Conservation (phyloP, 2,888 invertebrate species). For the Drosophila kanekoi region DNA sequence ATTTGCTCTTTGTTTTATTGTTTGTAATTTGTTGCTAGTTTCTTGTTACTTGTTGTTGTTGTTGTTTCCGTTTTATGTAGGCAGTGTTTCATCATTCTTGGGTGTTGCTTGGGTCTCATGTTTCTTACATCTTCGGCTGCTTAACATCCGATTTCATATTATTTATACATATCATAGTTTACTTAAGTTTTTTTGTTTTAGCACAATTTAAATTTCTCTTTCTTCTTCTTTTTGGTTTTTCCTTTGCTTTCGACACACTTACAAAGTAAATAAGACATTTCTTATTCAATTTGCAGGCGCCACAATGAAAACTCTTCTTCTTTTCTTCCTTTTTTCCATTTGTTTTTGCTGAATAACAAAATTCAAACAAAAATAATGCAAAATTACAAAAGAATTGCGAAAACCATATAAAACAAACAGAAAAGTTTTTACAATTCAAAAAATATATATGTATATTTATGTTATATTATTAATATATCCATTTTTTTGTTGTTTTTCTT, state of each 20-base stretch:
- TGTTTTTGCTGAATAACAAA: constrained; percentile 36
- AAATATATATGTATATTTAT: constrained; percentile 34
- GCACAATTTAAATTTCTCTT: constrained; percentile 42
- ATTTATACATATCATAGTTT: constrained; percentile 25
- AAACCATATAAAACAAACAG: constrained; percentile 42
- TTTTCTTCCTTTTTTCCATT: constrained; percentile 21
- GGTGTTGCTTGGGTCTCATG: constrained; percentile 38
- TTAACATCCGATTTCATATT: constrained; percentile 25
- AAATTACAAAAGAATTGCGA: constrained; percentile 37
- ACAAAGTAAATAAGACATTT: constrained; percentile 68
- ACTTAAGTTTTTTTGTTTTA: constrained; percentile 57
- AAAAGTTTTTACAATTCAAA: constrained; percentile 35
- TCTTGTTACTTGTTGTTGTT: constrained; percentile 54
- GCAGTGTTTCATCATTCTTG: constrained; percentile 68
- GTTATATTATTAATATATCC: constrained; percentile 31
- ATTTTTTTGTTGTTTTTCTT: constrained; percentile 6
- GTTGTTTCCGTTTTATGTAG: constrained; percentile 50
- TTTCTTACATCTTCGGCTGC: constrained; percentile 15
- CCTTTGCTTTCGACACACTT: constrained; percentile 18
- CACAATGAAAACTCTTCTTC: constrained; percentile 48
- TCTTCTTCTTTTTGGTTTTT: constrained; percentile 24
- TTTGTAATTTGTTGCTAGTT: constrained; percentile 76
- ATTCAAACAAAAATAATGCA: constrained; percentile 23
- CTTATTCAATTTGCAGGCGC: constrained; percentile 47
- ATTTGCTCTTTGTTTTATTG: constrained; percentile 75